A percentile compares a stretch with the other conserved stretches of the same genome.
phyloP scores from a whole-genome alignment of 2,113 vertebrate genomes.

The Microtus oregoni region DNA sequence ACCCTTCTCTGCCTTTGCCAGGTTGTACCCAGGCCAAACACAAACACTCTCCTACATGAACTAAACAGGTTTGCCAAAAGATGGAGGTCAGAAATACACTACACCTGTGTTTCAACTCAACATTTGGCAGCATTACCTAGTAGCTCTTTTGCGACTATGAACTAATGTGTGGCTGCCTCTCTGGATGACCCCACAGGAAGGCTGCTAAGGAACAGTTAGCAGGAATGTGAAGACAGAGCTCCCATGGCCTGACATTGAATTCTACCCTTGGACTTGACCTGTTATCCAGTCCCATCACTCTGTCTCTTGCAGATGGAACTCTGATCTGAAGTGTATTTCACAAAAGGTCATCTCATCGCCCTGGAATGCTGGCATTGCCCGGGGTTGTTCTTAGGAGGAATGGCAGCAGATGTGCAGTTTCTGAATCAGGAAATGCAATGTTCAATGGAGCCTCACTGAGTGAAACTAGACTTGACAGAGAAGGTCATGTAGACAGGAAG shows the following conservation, averaged over 20 bases:
- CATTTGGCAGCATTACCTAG: background rate
- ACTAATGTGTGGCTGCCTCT: background rate
- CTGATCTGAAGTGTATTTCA: slow-evolving; percentile 58
- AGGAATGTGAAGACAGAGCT: slow-evolving; percentile 39
- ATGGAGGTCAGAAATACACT: background rate
- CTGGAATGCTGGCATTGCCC: background rate
- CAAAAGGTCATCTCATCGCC: slow-evolving; percentile 44
- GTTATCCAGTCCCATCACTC: slow-evolving; percentile 38
- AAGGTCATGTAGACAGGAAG: background rate
- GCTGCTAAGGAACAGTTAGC: slow-evolving; percentile 12
- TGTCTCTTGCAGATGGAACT: slow-evolving; percentile 64
- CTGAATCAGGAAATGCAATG: slow-evolving; percentile 53
- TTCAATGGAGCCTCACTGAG: slow-evolving; percentile 22
- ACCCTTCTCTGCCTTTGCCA: background rate
- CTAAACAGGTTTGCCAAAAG: background rate
- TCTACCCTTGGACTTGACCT: slow-evolving; percentile 63
- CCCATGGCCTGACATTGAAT: slow-evolving; percentile 23
- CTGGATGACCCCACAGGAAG: background rate
- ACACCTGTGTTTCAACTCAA: background rate
- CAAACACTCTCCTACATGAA: background rate
- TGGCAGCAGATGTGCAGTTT: slow-evolving; percentile 7
- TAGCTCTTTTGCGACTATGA: slow-evolving; percentile 7
- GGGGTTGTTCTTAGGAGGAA: slow-evolving; percentile 43
- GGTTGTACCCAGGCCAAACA: background rate
- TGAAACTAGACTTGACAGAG: slow-evolving; percentile 13